Base-by-base conservation (phyloP, 2,888 invertebrate genomes). In the Noctuana brunneofusca region DNA sequence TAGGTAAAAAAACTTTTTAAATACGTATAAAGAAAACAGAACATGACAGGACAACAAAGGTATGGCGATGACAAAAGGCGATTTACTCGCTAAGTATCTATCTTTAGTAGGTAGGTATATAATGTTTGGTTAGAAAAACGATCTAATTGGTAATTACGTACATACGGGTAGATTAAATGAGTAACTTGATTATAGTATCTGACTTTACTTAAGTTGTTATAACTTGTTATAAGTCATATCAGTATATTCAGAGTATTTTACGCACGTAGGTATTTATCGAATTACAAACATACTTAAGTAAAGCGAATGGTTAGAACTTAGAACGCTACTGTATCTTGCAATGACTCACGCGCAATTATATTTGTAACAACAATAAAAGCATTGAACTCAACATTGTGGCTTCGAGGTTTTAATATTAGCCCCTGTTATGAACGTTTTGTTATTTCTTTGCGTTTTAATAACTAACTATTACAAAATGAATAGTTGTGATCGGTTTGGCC, bases 371-470 rank as follows among this genome's bases (percentile, higher is more conserved):
- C 60, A 62, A 55, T 55, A 62, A 54, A 62, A 62, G 55, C 62
- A 55, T 62, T 62, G 55, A 62, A 55, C 62, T 62, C 49, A 41
- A 62, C 55, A 30, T 16, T 53, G 48, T 58, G 63, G 58, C 55
- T 64, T 71, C 72, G 75, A 80, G 75, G 75, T 78, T 76, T 71
- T 78, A 78, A 82, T 81, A 72, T 77, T 64, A 59, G 64, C 69
- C 67, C 69, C 77, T 78, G 79, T 78, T 80, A 79, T 38, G 22
- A 49, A 58, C 50, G 41, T 55, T 55, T 52, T 59, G 18, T 53
- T 18, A 54, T 43, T 57, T 57, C 32, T 43, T 20, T 3, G 18
- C 35, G 9, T 46, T 27, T 38, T 60, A 60, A 46, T 54, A 59
- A 53, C 52, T 59, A 60, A 60, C 60, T 53, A 27, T 27, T 27